phyloP scores from a whole-genome alignment of 92 coral and sea anemone genomes.

The Epizoanthus illoricatus region DNA sequence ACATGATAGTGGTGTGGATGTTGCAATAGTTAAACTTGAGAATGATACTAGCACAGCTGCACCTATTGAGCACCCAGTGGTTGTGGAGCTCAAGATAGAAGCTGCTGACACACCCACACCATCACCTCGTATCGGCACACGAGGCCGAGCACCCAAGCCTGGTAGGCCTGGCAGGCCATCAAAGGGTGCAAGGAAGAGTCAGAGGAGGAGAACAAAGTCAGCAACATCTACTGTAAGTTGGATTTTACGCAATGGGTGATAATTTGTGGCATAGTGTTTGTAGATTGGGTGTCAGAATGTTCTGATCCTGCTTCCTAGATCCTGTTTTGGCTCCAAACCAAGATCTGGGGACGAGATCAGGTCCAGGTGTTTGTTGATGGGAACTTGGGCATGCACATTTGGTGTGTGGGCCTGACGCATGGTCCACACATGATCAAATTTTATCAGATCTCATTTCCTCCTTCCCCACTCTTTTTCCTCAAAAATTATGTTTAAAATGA shows the following conservation, averaged over 20 bases:
- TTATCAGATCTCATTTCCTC: too few species aligned
- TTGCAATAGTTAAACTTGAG: slow-evolving; percentile 46
- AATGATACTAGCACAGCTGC: slow-evolving; percentile 32
- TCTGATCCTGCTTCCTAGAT: too few species aligned
- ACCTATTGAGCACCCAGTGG: slow-evolving; percentile 48
- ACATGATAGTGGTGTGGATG: slow-evolving; percentile 40
- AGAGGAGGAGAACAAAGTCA: slow-evolving; percentile 70
- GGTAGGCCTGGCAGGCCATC: slow-evolving; percentile 90
- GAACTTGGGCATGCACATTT: too few species aligned
- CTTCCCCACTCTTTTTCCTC: too few species aligned
- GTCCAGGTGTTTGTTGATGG: too few species aligned
- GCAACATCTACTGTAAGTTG: slow-evolving; percentile 71
- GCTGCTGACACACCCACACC: slow-evolving; percentile 68
- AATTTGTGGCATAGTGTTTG: too few species aligned
- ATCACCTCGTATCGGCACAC: slow-evolving; percentile 68
- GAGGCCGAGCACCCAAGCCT: slow-evolving; percentile 82
- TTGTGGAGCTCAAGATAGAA: slow-evolving; percentile 70
- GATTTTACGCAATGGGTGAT: not conserved
- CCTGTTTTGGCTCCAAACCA: too few species aligned
- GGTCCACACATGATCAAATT: too few species aligned
- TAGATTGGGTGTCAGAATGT: too few species aligned
- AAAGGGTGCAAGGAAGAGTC: slow-evolving; percentile 60
- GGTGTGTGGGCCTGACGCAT: too few species aligned
- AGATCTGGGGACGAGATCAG: too few species aligned
- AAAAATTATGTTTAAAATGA: too few species aligned